phyloP scores from a whole-genome alignment of 2,888 invertebrate species.

The Troglohyphantes excavatus region DNA sequence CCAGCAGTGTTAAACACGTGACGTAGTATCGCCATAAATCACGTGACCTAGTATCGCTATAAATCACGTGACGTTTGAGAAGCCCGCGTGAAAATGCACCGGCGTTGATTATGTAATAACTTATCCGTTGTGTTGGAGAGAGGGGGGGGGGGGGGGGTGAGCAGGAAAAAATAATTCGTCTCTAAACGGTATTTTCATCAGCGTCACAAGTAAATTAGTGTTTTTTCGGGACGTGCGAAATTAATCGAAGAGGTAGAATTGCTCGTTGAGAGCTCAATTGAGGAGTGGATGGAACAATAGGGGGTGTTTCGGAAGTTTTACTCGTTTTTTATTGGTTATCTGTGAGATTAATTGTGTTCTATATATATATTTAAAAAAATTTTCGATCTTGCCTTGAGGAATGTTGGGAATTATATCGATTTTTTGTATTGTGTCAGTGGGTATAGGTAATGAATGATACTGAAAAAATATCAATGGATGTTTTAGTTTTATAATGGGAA shows the following conservation, averaged over 20 bases:
- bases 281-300: neutral
- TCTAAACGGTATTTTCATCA: slow-evolving; percentile 74
- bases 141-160: neutral
- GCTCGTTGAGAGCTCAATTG: slow-evolving; percentile 8
- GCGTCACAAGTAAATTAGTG: slow-evolving; percentile 68
- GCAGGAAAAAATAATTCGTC: slow-evolving; percentile 19
- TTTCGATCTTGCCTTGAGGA: too few species aligned
- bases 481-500: too few species aligned
- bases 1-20: slow-evolving; percentile 62
- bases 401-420: too few species aligned
- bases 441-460: too few species aligned
- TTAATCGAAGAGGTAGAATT: slow-evolving; percentile 41
- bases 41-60: slow-evolving; percentile 31
- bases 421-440: too few species aligned
- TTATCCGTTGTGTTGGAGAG: slow-evolving; percentile 61
- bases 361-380: too few species aligned
- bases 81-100: slow-evolving; percentile 62
- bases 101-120: slow-evolving; percentile 71
- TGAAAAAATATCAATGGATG: too few species aligned
- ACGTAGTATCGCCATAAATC: slow-evolving; percentile 45
- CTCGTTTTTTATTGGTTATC: too few species aligned
- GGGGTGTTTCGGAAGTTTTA: too few species aligned
- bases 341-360: too few species aligned
- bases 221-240: slow-evolving; percentile 41
- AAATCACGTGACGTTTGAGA: slow-evolving; percentile 57